Percentiles rank a stretch among this genome's conserved stretches.
Evolutionary conservation across 53 echinoderm and acorn worm genomes (phyloP).

Genomic region (Glandiceps talaboti): DNA sequence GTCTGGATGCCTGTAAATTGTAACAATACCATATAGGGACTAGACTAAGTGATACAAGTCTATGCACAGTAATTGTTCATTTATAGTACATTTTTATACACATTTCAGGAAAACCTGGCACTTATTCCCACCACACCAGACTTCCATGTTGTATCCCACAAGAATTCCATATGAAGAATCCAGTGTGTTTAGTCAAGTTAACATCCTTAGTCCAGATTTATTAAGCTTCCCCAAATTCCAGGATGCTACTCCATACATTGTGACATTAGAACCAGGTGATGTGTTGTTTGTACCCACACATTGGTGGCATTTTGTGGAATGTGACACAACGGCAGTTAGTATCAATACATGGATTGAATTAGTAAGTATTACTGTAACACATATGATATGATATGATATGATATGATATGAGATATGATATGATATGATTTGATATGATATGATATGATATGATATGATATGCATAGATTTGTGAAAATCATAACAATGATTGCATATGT

Average conservation of each 20-base stretch:
- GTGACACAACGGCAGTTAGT: slow-evolving; percentile 54
- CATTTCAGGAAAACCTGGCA: slow-evolving; percentile 82
- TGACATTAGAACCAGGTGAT: slow-evolving; percentile 61
- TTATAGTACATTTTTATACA: no score
- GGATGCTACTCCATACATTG: slow-evolving; percentile 47
- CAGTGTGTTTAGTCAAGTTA: slow-evolving; percentile 73
- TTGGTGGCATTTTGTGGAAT: slow-evolving; percentile 99
- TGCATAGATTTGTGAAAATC: no score
- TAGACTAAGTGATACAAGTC: no score
- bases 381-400: no score
- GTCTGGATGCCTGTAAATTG: no score
- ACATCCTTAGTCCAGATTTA: slow-evolving; percentile 55
- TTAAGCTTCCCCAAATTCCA: slow-evolving; percentile 41
- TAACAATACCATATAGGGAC: no score
- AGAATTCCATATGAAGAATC: slow-evolving; percentile 92
- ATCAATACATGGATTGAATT: slow-evolving; percentile 86
- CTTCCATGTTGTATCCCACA: slow-evolving; percentile 66
- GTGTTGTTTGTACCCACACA: slow-evolving; percentile 79
- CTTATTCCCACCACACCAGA: slow-evolving; percentile 76
- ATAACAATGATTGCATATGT: no score
- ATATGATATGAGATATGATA: no score
- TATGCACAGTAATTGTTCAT: no score
- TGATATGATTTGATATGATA: no score
- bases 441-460: no score
- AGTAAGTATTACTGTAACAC: no score